Conservation (phyloP, 2,888 invertebrate species). For the Tenodera sinensis region DNA sequence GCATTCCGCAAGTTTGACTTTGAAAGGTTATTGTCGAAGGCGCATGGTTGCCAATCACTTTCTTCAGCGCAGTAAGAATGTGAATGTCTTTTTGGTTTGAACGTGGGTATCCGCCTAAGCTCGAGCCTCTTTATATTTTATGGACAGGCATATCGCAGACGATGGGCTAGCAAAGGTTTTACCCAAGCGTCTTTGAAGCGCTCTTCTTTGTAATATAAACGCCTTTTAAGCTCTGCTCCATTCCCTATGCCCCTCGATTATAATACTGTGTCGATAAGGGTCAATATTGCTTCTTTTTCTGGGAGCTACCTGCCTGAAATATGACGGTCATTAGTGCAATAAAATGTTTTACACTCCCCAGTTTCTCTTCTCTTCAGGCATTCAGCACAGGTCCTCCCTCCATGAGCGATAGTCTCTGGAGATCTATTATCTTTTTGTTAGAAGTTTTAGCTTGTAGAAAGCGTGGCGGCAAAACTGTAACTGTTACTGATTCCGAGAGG, state of each 20-base stretch:
- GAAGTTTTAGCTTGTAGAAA: not conserved
- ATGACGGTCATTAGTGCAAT: conserved; percentile 12
- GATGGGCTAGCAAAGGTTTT: not conserved
- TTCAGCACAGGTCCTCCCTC: not conserved
- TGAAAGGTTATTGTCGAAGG: no score
- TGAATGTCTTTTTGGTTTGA: no score
- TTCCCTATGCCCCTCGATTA: not conserved
- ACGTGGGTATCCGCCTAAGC: not conserved
- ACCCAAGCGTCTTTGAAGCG: not conserved
- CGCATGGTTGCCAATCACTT: no score
- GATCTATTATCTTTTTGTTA: not conserved
- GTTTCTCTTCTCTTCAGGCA: not conserved
- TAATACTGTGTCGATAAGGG: conserved; percentile 5
- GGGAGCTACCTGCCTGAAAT: not conserved
- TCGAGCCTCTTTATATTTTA: not conserved
- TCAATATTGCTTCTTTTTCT: conserved; percentile 1
- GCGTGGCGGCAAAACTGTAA: not conserved
- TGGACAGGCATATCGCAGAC: not conserved
- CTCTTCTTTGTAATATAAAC: not conserved
- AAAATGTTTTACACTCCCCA: conserved; percentile 5
- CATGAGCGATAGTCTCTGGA: not conserved
- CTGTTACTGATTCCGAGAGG: not conserved
- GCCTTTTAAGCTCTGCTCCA: not conserved
- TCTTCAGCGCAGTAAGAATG: no score
- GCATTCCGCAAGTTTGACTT: no score